A percentile compares a stretch with the other conserved stretches of the same genome.
These are phyloP conservation scores for Drosophila paulistorum DNA, from an alignment of 1,140 invertebrate species.

Conservation along the genomic window DNA sequence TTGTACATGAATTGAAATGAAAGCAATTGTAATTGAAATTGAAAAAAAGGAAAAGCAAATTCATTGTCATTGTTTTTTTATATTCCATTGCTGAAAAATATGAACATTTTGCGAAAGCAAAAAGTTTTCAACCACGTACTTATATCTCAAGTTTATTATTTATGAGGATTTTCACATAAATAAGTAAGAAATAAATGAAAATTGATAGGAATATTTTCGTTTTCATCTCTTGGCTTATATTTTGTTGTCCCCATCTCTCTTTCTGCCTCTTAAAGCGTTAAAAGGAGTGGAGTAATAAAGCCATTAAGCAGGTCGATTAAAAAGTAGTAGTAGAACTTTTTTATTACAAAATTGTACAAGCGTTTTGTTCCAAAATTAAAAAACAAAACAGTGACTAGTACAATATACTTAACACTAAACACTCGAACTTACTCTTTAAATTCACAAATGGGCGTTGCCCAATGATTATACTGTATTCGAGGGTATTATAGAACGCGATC, in stretches of 20 bases:
- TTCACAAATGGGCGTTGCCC: too few relatives aligned
- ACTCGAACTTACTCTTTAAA: too few relatives aligned
- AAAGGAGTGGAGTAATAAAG: too few relatives aligned
- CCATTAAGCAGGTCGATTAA: too few relatives aligned
- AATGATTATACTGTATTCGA: too few relatives aligned
- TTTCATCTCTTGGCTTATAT: background rate
- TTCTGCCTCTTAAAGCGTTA: background rate
- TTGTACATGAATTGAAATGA: constrained; percentile 15
- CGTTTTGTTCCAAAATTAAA: too few relatives aligned
- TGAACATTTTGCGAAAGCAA: background rate
- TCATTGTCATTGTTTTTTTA: constrained; percentile 4
- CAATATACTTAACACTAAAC: too few relatives aligned
- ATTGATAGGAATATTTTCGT: background rate
- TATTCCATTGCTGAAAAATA: background rate
- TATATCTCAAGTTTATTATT: background rate
- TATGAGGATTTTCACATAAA: background rate
- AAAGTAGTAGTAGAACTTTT: too few relatives aligned
- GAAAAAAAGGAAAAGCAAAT: constrained; percentile 6
- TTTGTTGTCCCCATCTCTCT: background rate
- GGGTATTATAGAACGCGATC: too few relatives aligned
- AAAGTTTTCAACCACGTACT: constrained; percentile 2
- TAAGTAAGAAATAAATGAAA: background rate
- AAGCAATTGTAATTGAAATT: constrained; percentile 22
- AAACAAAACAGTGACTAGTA: too few relatives aligned
- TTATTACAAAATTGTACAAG: too few relatives aligned